Conservation (phyloP, 2,113 vertebrate species). For the Spheniscus mendiculus region DNA sequence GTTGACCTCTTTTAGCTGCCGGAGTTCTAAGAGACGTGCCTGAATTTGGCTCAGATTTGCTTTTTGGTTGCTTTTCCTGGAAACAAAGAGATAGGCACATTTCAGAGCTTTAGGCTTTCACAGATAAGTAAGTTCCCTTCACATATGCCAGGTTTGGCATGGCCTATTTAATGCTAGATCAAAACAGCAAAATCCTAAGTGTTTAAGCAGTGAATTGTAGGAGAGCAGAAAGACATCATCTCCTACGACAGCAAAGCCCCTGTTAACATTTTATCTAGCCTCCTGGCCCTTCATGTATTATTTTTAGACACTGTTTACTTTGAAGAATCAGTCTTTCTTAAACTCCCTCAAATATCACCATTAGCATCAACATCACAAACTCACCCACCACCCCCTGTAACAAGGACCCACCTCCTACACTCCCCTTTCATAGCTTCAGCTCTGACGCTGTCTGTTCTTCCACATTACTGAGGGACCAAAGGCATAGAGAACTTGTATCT, state of each 20-base stretch:
- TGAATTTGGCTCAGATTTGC: slow-evolving; percentile 73
- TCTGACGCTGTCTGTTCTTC: neutral
- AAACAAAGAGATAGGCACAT: neutral
- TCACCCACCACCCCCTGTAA: neutral
- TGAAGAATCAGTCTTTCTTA: neutral
- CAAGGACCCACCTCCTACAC: neutral
- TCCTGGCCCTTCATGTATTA: neutral
- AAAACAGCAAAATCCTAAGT: neutral
- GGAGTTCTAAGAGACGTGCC: slow-evolving; percentile 64
- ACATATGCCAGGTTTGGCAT: neutral
- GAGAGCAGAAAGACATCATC: neutral
- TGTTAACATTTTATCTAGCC: neutral
- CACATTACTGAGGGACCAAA: neutral
- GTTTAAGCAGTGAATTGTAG: neutral
- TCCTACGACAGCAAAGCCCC: neutral
- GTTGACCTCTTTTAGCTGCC: slow-evolving; percentile 70
- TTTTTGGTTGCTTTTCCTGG: slow-evolving; percentile 79
- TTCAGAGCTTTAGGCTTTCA: neutral
- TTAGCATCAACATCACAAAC: neutral
- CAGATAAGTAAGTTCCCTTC: neutral
- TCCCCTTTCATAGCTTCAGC: neutral
- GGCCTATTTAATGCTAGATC: neutral
- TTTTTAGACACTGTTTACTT: neutral
- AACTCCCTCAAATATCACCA: neutral
- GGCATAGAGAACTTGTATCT: neutral